Base-by-base conservation (phyloP, 1,140 invertebrate genomes). In the Drosophila asahinai region DNA sequence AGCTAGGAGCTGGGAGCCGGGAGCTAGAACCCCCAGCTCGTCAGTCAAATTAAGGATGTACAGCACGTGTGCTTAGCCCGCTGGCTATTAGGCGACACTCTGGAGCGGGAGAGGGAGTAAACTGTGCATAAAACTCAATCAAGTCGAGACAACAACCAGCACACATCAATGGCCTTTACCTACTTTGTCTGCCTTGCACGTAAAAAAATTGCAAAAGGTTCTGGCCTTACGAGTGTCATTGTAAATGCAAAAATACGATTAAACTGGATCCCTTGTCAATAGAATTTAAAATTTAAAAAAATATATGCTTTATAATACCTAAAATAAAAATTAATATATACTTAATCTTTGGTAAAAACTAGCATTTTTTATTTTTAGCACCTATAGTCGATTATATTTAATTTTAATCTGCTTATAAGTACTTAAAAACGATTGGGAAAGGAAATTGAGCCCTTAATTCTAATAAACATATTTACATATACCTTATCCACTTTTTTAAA, bases 41-140 rank as follows among this genome's bases (percentile, higher is more conserved):
- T 77, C 80, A 80, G 62, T 80, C 76, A 72, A 89, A 90, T 89
- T 84, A 81, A 90, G 86, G 67, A 90, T 81, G 84, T 79, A 74
- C 63, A 79, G 73, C 84, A 87, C 84, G 84, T 87, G 84, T 79
- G 54, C 57, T 27, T 57, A 76, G 66, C 66, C 84, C 71, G 68
- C 38, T 62, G 84, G 84, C 84, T 90, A 89, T 89, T 90, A 90
- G 77, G 78, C 78, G 68, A 75, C 81, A 90, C 81, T 80, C 55
- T 57, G 40, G 45, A 65, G 33, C 27, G 42, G 33, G 57, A 40
- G 40, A 38, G 38, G 73, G 66, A 81, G 77, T 60, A 81, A 87
- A 90, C 84, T 89, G 86, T 89, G 84, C 84, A 89, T 89, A 90
- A 90, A 90, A 89, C 84, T 90, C 86, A 90, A 89, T 89, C 84